Conservation (phyloP, 2,888 invertebrate species). For the Drosophila nr. perissopoda region DNA sequence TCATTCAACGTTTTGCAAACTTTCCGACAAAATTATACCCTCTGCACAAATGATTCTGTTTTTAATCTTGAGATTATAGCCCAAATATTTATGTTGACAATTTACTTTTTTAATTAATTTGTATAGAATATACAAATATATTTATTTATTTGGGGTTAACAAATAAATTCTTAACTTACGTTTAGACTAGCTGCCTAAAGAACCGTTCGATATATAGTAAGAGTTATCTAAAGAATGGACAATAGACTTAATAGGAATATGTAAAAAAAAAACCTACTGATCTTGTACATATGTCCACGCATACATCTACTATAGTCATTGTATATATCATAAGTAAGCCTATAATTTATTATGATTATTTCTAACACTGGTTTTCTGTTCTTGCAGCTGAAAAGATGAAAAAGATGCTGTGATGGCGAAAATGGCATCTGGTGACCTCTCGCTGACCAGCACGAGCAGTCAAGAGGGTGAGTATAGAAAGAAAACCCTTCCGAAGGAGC, state of each 20-base stretch:
- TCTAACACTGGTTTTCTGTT: background rate
- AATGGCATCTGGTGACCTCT: constrained; percentile 93
- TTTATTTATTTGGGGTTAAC: too few relatives aligned
- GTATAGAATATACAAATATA: background rate
- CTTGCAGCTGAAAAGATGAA: constrained; percentile 37
- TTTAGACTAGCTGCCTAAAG: background rate
- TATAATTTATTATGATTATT: background rate
- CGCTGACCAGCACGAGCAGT: constrained; percentile 91
- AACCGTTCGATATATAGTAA: background rate
- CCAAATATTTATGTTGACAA: background rate
- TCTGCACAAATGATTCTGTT: background rate
- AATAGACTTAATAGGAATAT: background rate
- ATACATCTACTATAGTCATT: background rate
- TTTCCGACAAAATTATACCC: background rate
- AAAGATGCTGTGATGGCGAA: constrained; percentile 83
- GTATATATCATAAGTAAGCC: background rate
- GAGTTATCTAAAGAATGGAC: background rate
- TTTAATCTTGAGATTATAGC: background rate
- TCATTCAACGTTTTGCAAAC: background rate
- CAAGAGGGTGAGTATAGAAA: constrained; percentile 87
- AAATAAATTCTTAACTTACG: background rate
- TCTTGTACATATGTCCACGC: background rate
- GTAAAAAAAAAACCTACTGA: background rate
- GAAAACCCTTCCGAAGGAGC: background rate
- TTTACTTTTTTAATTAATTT: background rate